A percentile compares a stretch with the other conserved stretches of the same genome.
These are phyloP conservation scores for Lumbricus terrestris DNA, from an alignment of 2,888 invertebrate species.

Conservation along the genomic window DNA sequence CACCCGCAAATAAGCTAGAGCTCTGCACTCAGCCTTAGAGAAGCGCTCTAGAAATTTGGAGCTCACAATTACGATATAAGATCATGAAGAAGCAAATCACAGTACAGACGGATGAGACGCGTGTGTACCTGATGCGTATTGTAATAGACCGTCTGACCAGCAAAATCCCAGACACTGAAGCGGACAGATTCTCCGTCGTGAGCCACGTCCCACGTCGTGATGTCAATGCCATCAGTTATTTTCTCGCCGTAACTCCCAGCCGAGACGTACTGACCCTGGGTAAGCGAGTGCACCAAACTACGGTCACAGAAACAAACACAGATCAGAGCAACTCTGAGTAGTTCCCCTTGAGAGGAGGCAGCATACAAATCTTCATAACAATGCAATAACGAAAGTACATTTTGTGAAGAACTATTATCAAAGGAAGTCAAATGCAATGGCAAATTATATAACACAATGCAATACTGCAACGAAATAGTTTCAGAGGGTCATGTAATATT, in stretches of 20 bases:
- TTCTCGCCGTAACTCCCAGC: slow-evolving; percentile 6
- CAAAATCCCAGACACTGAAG: slow-evolving; percentile 56
- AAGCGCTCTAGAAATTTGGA: too few species aligned
- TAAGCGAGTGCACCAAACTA: slow-evolving; percentile 22
- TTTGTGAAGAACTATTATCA: not conserved
- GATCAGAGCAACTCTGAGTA: too few species aligned
- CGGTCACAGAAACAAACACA: not conserved
- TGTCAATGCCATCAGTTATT: slow-evolving; percentile 59
- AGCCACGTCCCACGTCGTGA: slow-evolving; percentile 50
- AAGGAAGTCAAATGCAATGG: too few species aligned
- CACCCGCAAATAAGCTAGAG: too few species aligned
- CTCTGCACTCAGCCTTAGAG: too few species aligned
- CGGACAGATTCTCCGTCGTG: slow-evolving; percentile 30
- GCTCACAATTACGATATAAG: too few species aligned
- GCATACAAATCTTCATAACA: too few species aligned
- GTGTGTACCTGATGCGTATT: slow-evolving; percentile 54
- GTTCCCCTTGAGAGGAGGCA: too few species aligned
- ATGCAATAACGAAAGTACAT: too few species aligned
- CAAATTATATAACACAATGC: not conserved
- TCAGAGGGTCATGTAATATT: not conserved
- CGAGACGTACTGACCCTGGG: slow-evolving; percentile 13
- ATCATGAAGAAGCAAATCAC: not conserved
- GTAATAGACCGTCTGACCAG: slow-evolving; percentile 59
- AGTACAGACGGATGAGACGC: not conserved
- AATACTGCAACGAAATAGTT: not conserved